A percentile compares a stretch with the other conserved stretches of the same genome.
These are phyloP conservation scores for Phasianus colchicus DNA, from an alignment of 2,113 vertebrate genomes.

Conservation along the genomic window DNA sequence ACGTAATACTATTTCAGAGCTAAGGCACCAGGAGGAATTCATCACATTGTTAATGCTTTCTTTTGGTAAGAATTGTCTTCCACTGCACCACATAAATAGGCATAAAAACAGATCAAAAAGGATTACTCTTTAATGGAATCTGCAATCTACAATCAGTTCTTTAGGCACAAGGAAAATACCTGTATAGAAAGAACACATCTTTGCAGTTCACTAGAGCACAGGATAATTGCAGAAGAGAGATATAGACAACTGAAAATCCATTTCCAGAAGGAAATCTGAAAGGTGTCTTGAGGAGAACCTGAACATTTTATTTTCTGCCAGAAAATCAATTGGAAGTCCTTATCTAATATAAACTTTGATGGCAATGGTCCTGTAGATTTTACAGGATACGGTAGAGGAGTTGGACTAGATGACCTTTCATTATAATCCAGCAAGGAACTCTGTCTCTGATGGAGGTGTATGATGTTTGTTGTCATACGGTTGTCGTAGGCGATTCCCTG, in stretches of 20 bases:
- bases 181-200: not conserved
- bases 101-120: not conserved
- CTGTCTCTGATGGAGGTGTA: conserved; percentile 15
- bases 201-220: not conserved
- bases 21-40: not conserved
- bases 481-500: too few species aligned
- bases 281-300: not conserved
- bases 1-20: not conserved
- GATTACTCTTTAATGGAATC: not conserved
- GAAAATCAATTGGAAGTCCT: not conserved
- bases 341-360: not conserved
- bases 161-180: not conserved
- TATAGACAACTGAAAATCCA: not conserved
- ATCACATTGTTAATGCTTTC: not conserved
- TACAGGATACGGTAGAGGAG: not conserved
- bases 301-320: not conserved
- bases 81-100: not conserved
- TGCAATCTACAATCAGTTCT: not conserved
- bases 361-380: not conserved
- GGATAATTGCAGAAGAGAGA: not conserved
- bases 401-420: not conserved
- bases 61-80: not conserved
- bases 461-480: too few species aligned
- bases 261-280: not conserved
- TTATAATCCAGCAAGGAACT: conserved; percentile 13